Evolutionary conservation across 2,113 vertebrate species (phyloP), one percentile per base, ranked within the genome.

Genomic region (Urocolius indicus): DNA sequence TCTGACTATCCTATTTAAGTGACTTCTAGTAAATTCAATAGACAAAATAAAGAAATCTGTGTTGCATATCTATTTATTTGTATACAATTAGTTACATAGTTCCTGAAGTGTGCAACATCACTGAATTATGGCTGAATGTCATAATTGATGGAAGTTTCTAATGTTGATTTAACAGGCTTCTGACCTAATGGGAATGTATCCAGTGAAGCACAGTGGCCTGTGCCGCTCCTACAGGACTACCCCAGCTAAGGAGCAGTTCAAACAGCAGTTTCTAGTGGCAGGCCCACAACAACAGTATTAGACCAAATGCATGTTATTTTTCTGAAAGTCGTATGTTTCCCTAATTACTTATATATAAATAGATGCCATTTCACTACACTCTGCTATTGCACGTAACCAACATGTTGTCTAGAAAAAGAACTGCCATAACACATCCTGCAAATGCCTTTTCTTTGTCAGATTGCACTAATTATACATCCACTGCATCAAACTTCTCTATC

Each of bases 321-420:
- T 59, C 74, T 68, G 48, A 89, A 96, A 97, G 72, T 43, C 67
- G 48, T 5, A 5, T 45, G 45, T 46, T 73, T 72, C 52, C 68
- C 71, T 63, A 57, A 82, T 75, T 89, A 76, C 68, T 94, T 78
- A 66, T 15, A 10, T 74, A 95, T 67, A 94, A 97, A 97, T 73
- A 94, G 85, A 95, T 89, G 52, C 23, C 77, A 94, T 87, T 95
- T 94, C 61, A 80, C 79, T 85, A 90, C 15, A 79, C 61, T 82
- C 26, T 66, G 82, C 82, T 96, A 85, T n/a, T 0, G 4, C 0
- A 1, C 1, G 3, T 80, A 93, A 92, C 87, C 63, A 90, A 87
- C 93, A 63, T 48, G 65, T n/a, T 86, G 54, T 78, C 71, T 55
- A 75, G 87, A 94, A 89, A 95, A 97, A 86, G 86, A 94, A 82